A percentile compares a stretch with the other conserved stretches of the same genome.
These are phyloP conservation scores for Drosophila nr. fundita DNA, from an alignment of 2,888 invertebrate genomes.

Conservation along the genomic window DNA sequence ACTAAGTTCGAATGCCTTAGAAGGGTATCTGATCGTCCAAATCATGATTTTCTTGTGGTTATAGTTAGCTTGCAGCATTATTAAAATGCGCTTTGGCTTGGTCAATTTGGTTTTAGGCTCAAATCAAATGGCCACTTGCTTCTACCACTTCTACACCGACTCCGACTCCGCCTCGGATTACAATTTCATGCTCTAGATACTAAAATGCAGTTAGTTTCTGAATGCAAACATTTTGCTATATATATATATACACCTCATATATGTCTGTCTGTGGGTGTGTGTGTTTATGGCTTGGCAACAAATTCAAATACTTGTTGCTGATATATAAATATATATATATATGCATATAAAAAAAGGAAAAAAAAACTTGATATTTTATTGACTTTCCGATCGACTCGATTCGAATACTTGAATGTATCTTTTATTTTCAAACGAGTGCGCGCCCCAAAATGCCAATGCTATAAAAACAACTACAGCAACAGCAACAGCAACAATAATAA, in stretches of 20 bases:
- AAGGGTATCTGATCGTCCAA: constrained; percentile 13
- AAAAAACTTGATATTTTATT: constrained; percentile 76
- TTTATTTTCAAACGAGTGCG: constrained; percentile 44
- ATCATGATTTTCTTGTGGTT: not conserved
- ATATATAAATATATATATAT: not conserved
- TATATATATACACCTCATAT: not conserved
- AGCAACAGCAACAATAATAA: not conserved
- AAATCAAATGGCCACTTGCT: constrained; percentile 60
- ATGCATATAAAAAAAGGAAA: not conserved
- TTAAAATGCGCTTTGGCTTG: constrained; percentile 40
- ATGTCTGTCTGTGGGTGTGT: constrained; percentile 18
- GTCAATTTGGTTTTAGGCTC: constrained; percentile 47
- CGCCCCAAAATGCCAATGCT: constrained; percentile 61
- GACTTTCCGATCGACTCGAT: constrained; percentile 65
- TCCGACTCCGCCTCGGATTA: constrained; percentile 53
- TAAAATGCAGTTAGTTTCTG: constrained; percentile 60
- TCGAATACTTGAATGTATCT: constrained; percentile 35
- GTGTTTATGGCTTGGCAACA: constrained; percentile 42
- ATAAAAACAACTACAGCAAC: constrained; percentile 37
- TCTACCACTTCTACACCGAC: not conserved
- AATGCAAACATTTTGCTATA: constrained; percentile 36
- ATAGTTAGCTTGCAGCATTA: constrained; percentile 1
- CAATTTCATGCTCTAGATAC: constrained; percentile 77
- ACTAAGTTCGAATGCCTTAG: not conserved
- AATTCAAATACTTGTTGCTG: constrained; percentile 45